Percentiles rank a stretch among this genome's conserved stretches.
Evolutionary conservation across 2,888 invertebrate genomes (phyloP).

Genomic region (Harpalus rufipes): DNA sequence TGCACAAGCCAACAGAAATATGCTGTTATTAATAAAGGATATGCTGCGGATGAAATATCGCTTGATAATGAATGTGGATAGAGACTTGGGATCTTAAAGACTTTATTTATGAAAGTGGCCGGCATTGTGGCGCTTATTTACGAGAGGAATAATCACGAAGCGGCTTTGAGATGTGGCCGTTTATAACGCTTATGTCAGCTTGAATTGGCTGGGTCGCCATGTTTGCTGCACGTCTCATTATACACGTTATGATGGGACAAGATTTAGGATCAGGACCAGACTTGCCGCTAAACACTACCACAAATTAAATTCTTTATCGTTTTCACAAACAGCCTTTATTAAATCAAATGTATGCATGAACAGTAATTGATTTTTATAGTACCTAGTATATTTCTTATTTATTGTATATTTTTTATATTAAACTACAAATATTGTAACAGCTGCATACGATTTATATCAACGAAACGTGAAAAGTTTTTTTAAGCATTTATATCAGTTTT

Average conservation of each 20-base stretch:
- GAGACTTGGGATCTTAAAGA: constrained; percentile 63
- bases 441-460: too few species aligned
- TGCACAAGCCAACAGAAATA: constrained; percentile 31
- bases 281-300: constrained; percentile 2
- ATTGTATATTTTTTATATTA: too few species aligned
- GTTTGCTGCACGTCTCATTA: constrained; percentile 63
- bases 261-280: constrained; percentile 17
- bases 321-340: neutral
- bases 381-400: too few species aligned
- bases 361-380: too few species aligned
- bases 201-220: constrained; percentile 57
- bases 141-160: constrained; percentile 62
- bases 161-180: constrained; percentile 65
- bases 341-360: too few species aligned
- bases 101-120: constrained; percentile 66
- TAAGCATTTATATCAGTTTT: too few species aligned
- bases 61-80: constrained; percentile 63
- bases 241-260: constrained; percentile 50
- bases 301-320: constrained; percentile 8
- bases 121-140: constrained; percentile 65
- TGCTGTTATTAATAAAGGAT: constrained; percentile 55
- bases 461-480: too few species aligned
- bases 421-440: too few species aligned
- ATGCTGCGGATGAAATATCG: constrained; percentile 54
- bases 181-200: constrained; percentile 66